Conservation (phyloP, 1,140 invertebrate genomes). For the Heliothis virescens region DNA sequence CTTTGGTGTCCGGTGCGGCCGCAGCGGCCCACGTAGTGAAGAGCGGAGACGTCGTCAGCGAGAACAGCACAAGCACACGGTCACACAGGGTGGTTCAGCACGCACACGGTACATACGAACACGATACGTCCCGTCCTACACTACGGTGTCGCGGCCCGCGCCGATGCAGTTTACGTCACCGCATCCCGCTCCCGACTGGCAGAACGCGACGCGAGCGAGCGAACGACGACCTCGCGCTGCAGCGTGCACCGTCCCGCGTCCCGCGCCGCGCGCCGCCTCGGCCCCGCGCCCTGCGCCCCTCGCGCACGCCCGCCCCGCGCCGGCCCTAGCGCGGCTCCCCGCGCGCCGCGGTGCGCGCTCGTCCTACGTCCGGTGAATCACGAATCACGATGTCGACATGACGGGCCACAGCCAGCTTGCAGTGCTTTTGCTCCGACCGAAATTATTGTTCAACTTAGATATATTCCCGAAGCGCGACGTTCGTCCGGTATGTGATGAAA, state of each 20-base stretch:
- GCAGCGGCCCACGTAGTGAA: conserved; percentile 80
- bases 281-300: conserved; percentile 63
- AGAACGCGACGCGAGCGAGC: conserved; percentile 77
- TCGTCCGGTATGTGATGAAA: conserved; percentile 52
- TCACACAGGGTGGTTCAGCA: conserved; percentile 76
- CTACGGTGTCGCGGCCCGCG: conserved; percentile 81
- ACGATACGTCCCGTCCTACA: conserved; percentile 84
- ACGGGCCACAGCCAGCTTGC: conserved; percentile 48
- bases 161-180: conserved; percentile 85
- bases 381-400: conserved; percentile 69
- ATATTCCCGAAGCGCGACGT: conserved; percentile 39
- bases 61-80: conserved; percentile 73
- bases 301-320: conserved; percentile 53
- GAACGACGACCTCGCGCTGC: conserved; percentile 84
- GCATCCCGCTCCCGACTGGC: conserved; percentile 86
- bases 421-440: conserved; percentile 50
- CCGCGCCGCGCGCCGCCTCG: conserved; percentile 65
- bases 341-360: conserved; percentile 59
- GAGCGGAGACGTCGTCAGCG: conserved; percentile 77
- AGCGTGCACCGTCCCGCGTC: conserved; percentile 79
- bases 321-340: conserved; percentile 57
- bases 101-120: conserved; percentile 74
- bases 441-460: conserved; percentile 45
- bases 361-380: conserved; percentile 84
- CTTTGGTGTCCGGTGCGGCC: conserved; percentile 63